These are phyloP conservation scores for Ectropis grisescens DNA, from an alignment of 1,140 invertebrate species.

Conservation along the genomic window DNA sequence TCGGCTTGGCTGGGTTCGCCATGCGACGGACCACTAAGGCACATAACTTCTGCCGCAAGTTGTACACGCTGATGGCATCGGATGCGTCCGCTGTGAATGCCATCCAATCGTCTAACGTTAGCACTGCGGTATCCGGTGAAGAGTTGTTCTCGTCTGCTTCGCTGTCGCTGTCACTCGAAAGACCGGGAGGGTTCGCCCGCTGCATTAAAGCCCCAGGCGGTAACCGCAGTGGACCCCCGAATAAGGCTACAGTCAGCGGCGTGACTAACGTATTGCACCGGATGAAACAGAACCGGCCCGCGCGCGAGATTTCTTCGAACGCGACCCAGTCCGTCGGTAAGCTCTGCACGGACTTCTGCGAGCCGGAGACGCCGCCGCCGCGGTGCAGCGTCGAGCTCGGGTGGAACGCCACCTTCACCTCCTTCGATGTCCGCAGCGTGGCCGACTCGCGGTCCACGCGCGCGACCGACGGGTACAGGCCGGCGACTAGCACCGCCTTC, in stretches of 20 bases:
- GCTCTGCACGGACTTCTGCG: conserved; percentile 71
- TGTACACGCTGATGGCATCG: conserved; percentile 76
- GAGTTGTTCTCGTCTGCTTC: conserved; percentile 66
- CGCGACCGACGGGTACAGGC: conserved; percentile 90
- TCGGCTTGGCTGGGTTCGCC: conserved; percentile 77
- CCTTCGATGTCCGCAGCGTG: conserved; percentile 72
- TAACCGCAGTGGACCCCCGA: conserved; percentile 79
- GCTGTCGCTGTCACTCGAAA: conserved; percentile 72
- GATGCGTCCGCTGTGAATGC: conserved; percentile 80
- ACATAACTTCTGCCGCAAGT: conserved; percentile 85
- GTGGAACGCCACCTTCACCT: conserved; percentile 82
- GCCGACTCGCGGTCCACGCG: conserved; percentile 65
- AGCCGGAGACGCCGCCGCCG: conserved; percentile 36
- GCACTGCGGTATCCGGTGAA: conserved; percentile 38
- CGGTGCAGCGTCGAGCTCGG: conserved; percentile 78
- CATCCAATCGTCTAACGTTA: conserved; percentile 83
- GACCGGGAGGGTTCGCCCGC: conserved; percentile 52
- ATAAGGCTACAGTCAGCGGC: conserved; percentile 83
- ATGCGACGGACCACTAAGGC: conserved; percentile 81
- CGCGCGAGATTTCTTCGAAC: conserved; percentile 85
- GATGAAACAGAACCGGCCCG: conserved; percentile 76
- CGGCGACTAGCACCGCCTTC: conserved; percentile 89
- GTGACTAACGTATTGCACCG: conserved; percentile 84
- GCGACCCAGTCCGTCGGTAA: conserved; percentile 87
- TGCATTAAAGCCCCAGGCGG: conserved; percentile 54